Conservation (phyloP, 2,797 vertebrate species). For the Synaphobranchus kaupii region DNA sequence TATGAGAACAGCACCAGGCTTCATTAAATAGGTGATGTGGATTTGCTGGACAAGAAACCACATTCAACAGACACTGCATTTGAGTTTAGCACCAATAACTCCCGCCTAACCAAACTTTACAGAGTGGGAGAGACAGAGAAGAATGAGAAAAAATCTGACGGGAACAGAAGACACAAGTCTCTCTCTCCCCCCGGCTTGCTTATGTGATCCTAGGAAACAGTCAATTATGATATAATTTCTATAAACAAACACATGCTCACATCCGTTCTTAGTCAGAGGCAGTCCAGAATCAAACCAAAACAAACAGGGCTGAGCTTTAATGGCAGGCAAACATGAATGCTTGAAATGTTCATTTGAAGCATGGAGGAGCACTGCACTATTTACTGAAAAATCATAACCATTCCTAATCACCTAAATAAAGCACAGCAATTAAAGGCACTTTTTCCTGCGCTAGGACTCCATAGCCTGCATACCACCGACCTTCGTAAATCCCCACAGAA, state of each 20-base stretch:
- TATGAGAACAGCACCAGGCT: not conserved
- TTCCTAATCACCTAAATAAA: slow-evolving; percentile 56
- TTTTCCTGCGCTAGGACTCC: slow-evolving; percentile 8
- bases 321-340: slow-evolving; percentile 56
- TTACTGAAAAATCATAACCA: slow-evolving; percentile 56
- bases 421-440: slow-evolving; percentile 15
- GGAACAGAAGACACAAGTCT: slow-evolving; percentile 34
- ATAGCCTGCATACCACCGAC: slow-evolving; percentile 40
- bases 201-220: slow-evolving; percentile 52
- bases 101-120: not conserved
- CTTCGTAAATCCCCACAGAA: slow-evolving; percentile 47
- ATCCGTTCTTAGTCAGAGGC: slow-evolving; percentile 55
- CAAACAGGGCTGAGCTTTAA: slow-evolving; percentile 27
- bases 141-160: not conserved
- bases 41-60: not conserved
- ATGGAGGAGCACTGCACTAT: slow-evolving; percentile 33
- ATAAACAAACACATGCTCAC: slow-evolving; percentile 64
- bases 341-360: slow-evolving; percentile 51
- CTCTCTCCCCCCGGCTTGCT: slow-evolving; percentile 20
- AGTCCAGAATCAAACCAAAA: slow-evolving; percentile 42
- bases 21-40: not conserved
- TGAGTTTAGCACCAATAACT: not conserved
- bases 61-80: not conserved
- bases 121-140: not conserved
- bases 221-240: slow-evolving; percentile 60